These are phyloP conservation scores for Centropristis striata DNA, from an alignment of 2,113 vertebrate species.

Conservation along the genomic window DNA sequence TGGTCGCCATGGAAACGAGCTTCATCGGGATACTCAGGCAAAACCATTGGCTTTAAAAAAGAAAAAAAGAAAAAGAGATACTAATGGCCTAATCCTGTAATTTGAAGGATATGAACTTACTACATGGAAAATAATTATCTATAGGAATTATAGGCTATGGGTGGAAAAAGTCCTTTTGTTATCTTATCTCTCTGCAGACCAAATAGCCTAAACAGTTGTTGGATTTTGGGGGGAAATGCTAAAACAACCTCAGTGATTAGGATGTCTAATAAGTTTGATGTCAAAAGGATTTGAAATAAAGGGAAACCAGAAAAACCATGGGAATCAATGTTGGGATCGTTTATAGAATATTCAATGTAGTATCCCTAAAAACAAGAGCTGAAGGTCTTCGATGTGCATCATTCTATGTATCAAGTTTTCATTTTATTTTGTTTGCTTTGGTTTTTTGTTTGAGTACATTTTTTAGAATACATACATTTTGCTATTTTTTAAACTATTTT, in stretches of 20 bases:
- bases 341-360: neutral
- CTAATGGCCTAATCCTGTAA: neutral
- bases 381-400: neutral
- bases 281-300: neutral
- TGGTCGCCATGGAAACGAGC: slow-evolving; percentile 62
- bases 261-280: neutral
- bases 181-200: neutral
- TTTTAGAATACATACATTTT: neutral
- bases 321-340: neutral
- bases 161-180: neutral
- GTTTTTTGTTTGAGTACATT: neutral
- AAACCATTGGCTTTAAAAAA: neutral
- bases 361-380: neutral
- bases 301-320: neutral
- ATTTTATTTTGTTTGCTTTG: neutral
- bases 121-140: neutral
- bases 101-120: neutral
- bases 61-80: neutral
- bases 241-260: neutral
- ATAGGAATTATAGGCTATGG: neutral
- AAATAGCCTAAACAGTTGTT: neutral
- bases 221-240: neutral
- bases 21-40: slow-evolving; percentile 24
- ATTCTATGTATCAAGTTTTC: neutral
- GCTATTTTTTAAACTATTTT: no score